Evolutionary conservation across 30 jellyfish, hydroid and myxozoan genomes (phyloP), one percentile per base, ranked within the genome.

Genomic region (Haliclystus octoradiatus): DNA sequence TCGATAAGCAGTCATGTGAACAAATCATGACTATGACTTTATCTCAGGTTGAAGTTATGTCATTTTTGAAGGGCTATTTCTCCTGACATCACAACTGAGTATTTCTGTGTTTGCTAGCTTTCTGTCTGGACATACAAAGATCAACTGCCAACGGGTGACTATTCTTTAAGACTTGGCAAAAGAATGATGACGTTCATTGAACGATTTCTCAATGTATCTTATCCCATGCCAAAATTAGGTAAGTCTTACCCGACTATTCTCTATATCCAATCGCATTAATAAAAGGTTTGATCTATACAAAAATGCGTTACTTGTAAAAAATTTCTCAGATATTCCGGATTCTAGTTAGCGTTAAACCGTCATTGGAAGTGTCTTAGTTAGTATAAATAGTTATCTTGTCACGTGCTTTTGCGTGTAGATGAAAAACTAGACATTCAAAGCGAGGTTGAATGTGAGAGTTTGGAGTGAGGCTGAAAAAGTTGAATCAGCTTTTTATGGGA

Each of bases 181-280:
- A 76, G 78, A 22, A 84, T 77, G 93, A 68, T 75, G 93, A 72
- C 93, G 25, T 84, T 52, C 68, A 57, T 84, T 22, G 95, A 84
- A 74, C 76, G 53, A 19, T 84, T 84, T 62, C 65, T 84, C 27
- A 73, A 76, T 1, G 93, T 76, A 27, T 67, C 46, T 0, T 84
- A 84, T 79, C 95, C 95, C 15, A 77, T 84, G 95, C 95, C 95
- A 19, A 84, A 84, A 52, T 67, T 84, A 51, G 95, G 95, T 84
- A 66, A 2, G 79, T 30, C 9, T 34, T 28, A 28, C 19, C 34
- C 34, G 23, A 22, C 61, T 47, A 12, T 47, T 12, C 61, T 12
- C n/a, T 47, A 12, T 47, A n/a, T n/a, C 14, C n/a, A 47, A 47
- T 47, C 14, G 61, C n/a, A 12, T 47, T 12, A 12, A 14, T 47